Conservation (phyloP, 2,888 invertebrate genomes). For the Parelbella ahira region DNA sequence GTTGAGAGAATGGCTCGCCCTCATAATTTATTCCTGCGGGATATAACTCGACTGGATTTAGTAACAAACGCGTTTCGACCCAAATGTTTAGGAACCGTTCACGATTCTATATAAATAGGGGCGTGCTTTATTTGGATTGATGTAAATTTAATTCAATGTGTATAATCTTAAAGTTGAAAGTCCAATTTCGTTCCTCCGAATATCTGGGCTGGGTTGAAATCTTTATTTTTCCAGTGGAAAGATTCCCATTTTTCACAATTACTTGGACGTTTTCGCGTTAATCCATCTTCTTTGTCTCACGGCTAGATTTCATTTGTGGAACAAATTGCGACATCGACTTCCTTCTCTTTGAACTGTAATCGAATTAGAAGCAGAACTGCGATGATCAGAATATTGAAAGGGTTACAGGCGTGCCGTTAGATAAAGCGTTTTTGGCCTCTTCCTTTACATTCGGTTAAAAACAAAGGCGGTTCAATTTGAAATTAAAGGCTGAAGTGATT, state of each 20-base stretch:
- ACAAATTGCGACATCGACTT: conserved; percentile 58
- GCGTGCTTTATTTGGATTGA: too few species aligned
- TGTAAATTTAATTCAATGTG: conserved; percentile 28
- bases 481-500: too few species aligned
- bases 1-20: conserved; percentile 62
- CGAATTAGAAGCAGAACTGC: conserved; percentile 36
- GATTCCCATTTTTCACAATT: conserved; percentile 77
- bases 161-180: conserved; percentile 36
- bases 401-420: conserved; percentile 4
- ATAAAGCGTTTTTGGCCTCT: conserved; percentile 1
- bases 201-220: conserved; percentile 40
- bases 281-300: conserved; percentile 73
- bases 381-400: conserved; percentile 24
- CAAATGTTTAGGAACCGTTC: conserved; percentile 51
- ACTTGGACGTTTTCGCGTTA: conserved; percentile 71
- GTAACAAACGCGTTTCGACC: conserved; percentile 53
- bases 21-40: conserved; percentile 72
- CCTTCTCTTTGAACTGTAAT: conserved; percentile 48
- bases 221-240: conserved; percentile 56
- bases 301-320: conserved; percentile 63
- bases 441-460: background rate
- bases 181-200: conserved; percentile 34
- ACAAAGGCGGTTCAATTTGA: background rate
- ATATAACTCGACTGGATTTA: conserved; percentile 68
- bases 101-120: conserved; percentile 26